Percentiles rank a stretch among this genome's conserved stretches.
Evolutionary conservation across 2,797 vertebrate genomes (phyloP).

Genomic region (Hipposideros larvatus): DNA sequence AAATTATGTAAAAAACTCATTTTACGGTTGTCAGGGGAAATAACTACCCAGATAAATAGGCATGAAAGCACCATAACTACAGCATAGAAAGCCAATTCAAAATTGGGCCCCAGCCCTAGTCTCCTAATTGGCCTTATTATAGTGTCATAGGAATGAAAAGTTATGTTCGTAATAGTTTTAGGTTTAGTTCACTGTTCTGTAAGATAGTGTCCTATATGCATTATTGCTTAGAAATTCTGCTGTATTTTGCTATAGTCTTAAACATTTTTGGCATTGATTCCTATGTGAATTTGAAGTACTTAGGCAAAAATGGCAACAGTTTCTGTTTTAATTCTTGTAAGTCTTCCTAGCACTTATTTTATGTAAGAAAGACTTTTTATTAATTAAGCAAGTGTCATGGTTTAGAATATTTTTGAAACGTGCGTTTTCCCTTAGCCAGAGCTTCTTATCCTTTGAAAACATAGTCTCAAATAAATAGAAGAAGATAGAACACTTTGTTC

Average conservation of each 20-base stretch:
- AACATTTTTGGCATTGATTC: slow-evolving; percentile 71
- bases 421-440: not conserved
- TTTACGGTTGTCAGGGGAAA: slow-evolving; percentile 66
- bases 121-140: slow-evolving; percentile 63
- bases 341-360: slow-evolving; percentile 58
- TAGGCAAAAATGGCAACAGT: slow-evolving; percentile 58
- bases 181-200: slow-evolving; percentile 14
- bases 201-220: slow-evolving; percentile 13
- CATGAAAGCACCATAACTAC: slow-evolving; percentile 36
- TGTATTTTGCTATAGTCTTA: slow-evolving; percentile 46
- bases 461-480: slow-evolving; percentile 14
- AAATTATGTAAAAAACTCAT: slow-evolving; percentile 67
- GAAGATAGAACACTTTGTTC: not conserved
- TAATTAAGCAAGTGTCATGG: not conserved
- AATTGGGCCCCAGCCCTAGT: not conserved
- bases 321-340: slow-evolving; percentile 64
- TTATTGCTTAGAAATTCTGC: slow-evolving; percentile 62
- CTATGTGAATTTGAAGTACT: slow-evolving; percentile 55
- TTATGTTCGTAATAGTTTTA: slow-evolving; percentile 65
- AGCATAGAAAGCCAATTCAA: slow-evolving; percentile 58
- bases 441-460: not conserved
- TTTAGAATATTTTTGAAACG: slow-evolving; percentile 46
- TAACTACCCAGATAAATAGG: slow-evolving; percentile 66
- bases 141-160: slow-evolving; percentile 63
- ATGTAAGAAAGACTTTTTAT: not conserved